phyloP scores from a whole-genome alignment of 2,888 invertebrate genomes.

The Cylloceria caligata region DNA sequence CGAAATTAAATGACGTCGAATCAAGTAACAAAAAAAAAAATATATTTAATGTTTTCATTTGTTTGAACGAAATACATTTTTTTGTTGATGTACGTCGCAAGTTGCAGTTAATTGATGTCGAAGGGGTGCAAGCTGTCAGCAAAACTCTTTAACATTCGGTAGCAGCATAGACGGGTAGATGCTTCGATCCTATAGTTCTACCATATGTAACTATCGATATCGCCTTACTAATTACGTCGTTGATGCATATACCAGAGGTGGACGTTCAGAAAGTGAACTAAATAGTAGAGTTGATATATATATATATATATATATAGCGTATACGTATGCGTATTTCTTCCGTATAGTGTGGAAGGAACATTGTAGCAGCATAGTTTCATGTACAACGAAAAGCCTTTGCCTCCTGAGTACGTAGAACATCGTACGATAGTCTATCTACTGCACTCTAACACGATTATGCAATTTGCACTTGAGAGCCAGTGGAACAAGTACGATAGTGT shows the following conservation, averaged over 20 bases:
- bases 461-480: constrained; percentile 43
- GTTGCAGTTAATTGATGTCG: background rate
- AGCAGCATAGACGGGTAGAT: background rate
- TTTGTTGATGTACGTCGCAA: no score
- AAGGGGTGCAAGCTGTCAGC: background rate
- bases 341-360: constrained; percentile 4
- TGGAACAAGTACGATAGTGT: constrained; percentile 27
- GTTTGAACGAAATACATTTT: no score
- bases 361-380: constrained; percentile 4
- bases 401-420: constrained; percentile 17
- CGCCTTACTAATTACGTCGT: constrained; percentile 64
- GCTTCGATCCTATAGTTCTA: background rate
- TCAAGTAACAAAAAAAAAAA: no score
- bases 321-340: constrained; percentile 10
- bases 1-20: no score
- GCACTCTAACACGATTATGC: constrained; percentile 42
- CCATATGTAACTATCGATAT: constrained; percentile 48
- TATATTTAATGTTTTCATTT: no score
- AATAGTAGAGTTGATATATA: constrained; percentile 1
- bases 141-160: background rate
- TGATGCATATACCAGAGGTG: constrained; percentile 25
- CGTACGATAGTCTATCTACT: constrained; percentile 23
- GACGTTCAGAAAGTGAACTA: constrained; percentile 10
- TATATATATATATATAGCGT: background rate
- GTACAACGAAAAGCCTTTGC: constrained; percentile 25